phyloP scores from a whole-genome alignment of 1,140 invertebrate species.

The Asbolus verrucosus region DNA sequence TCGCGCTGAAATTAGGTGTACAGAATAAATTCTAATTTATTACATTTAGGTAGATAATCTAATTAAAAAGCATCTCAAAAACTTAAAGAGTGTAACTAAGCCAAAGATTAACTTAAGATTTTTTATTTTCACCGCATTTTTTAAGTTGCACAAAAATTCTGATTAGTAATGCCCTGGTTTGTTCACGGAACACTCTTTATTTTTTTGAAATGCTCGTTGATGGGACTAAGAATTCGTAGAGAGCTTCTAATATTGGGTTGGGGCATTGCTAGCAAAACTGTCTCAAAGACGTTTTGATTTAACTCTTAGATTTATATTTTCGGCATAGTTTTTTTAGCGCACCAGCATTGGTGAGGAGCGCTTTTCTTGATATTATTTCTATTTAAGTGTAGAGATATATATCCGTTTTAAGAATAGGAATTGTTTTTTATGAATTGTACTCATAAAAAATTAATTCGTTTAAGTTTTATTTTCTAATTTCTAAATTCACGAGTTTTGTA shows the following conservation, averaged over 20 bases:
- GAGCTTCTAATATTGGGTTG: conserved; percentile 12
- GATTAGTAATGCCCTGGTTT: background rate
- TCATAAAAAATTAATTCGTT: conserved; percentile 33
- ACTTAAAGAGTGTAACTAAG: conserved; percentile 41
- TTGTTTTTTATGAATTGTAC: conserved; percentile 11
- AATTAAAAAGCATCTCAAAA: conserved; percentile 34
- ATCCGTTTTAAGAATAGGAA: background rate
- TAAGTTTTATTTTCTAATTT: conserved; percentile 4
- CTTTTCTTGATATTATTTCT: conserved; percentile 42
- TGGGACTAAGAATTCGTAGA: background rate
- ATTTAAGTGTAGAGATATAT: conserved; percentile 31
- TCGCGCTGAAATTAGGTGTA: conserved; percentile 50
- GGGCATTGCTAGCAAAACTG: conserved; percentile 20
- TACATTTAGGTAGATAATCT: conserved; percentile 27
- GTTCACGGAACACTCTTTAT: conserved; percentile 24
- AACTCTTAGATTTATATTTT: background rate
- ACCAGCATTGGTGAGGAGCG: too few relatives aligned
- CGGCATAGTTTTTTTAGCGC: background rate
- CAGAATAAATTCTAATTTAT: conserved; percentile 55
- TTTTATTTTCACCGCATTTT: too few relatives aligned
- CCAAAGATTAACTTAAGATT: conserved; percentile 18
- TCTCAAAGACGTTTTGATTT: conserved; percentile 9
- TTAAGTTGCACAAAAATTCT: too few relatives aligned
- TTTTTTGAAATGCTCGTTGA: conserved; percentile 29
- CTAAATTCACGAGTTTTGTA: background rate